phyloP scores from a whole-genome alignment of 2,888 invertebrate genomes.

The Stenurella melanura region DNA sequence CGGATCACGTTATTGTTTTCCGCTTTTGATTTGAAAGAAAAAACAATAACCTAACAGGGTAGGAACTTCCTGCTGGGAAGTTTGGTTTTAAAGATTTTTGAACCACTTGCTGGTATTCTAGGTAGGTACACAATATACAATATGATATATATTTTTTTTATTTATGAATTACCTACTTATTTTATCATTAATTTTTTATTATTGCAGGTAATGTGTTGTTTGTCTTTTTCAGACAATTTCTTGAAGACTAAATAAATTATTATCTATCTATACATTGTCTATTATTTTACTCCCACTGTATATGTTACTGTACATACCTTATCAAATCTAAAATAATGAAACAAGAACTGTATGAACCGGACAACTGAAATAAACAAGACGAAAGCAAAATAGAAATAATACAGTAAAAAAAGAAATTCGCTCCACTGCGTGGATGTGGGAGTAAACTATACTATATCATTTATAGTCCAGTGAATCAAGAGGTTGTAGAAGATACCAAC shows the following conservation, averaged over 20 bases:
- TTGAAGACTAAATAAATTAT: conserved; percentile 22
- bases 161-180: conserved; percentile 5
- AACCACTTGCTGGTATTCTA: conserved; percentile 24
- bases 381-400: too few species aligned
- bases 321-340: too few species aligned
- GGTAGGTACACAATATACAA: conserved; percentile 33
- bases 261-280: background rate
- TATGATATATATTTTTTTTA: conserved; percentile 10
- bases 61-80: background rate
- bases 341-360: too few species aligned
- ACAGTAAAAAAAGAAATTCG: too few species aligned
- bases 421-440: too few species aligned
- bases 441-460: too few species aligned
- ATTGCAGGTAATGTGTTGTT: conserved; percentile 25
- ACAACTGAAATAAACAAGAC: too few species aligned
- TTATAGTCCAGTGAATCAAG: too few species aligned
- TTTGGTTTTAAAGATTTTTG: background rate
- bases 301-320: too few species aligned
- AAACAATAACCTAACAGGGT: conserved; percentile 3
- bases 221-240: conserved; percentile 2
- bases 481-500: too few species aligned
- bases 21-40: conserved; percentile 3
- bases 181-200: conserved; percentile 15
- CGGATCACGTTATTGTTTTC: background rate
- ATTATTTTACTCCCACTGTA: background rate